Evolutionary conservation across 2,113 vertebrate species (phyloP), one percentile per base, ranked within the genome.

Genomic region (Sinosuthora webbiana): DNA sequence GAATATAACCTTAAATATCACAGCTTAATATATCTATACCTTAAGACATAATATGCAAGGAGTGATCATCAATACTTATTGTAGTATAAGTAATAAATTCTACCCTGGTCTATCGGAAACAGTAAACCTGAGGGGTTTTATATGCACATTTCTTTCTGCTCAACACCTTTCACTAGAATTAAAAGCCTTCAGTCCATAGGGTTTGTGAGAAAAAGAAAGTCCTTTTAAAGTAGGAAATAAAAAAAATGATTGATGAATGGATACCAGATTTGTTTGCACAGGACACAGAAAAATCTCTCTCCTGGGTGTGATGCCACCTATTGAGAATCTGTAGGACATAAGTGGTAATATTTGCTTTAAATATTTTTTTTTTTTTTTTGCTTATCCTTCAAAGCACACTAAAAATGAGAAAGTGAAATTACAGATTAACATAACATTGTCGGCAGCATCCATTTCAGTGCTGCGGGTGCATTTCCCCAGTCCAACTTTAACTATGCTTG

Each of bases 211-310:
- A 83, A 74, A 80, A 76, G 1, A 57, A 71, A 79, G 44, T 15
- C 6, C 11, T 77, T 63, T 83, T 67, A 59, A 81, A 89, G 70
- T 7, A 35, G 22, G 21, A 68, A 87, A 39, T 17, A 59, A 87
- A 83, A 89, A 83, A 74, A 21, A 4, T 0, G 0, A 41, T 8
- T 55, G 42, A 45, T 50, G 14, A 42, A 30, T 19, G 42, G 68
- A 55, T 74, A 45, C 11, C 23, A 78, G 39, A 44, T 74, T 69
- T 52, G 30, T 47, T 77, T 76, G 30, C n/a, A 64, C 7, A 57
- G 18, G 8, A 27, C 25, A 62, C 13, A 53, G 50, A 83, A 62
- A 59, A 63, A 30, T 59, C 60, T 86, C 45, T 63, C 44, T 79
- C 50, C 39, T 42, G 47, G 10, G 11, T 59, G 33, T 62, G 59